Evolutionary conservation across 1,140 invertebrate genomes (phyloP).

Genomic region (Pollicipes pollicipes): DNA sequence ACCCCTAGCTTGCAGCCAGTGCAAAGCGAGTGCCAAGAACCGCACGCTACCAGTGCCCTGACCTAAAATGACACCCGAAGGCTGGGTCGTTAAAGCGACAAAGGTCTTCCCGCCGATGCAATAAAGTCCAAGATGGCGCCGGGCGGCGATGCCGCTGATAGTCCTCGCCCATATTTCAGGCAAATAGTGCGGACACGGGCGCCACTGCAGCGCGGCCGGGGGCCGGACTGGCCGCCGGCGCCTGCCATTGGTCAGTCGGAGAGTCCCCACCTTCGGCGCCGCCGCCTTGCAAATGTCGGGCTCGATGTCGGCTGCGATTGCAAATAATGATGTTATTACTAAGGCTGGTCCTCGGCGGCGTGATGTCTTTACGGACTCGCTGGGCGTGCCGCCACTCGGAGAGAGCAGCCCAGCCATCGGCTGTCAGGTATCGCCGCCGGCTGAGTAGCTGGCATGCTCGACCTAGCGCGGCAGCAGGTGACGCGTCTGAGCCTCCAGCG

Average conservation of each 20-base stretch:
- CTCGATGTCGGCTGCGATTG: not conserved
- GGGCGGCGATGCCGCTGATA: not conserved
- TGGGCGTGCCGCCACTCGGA: not conserved
- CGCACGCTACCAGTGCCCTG: too few species aligned
- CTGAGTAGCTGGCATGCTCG: too few species aligned
- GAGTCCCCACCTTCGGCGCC: too few species aligned
- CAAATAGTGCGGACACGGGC: not conserved
- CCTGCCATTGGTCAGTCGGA: not conserved
- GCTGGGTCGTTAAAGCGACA: not conserved
- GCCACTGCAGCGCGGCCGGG: not conserved
- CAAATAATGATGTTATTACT: conserved; percentile 1
- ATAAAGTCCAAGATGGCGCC: not conserved
- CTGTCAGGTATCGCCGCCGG: too few species aligned
- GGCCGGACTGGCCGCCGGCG: too few species aligned
- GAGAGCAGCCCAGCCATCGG: too few species aligned
- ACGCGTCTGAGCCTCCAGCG: too few species aligned
- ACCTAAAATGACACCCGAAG: not conserved
- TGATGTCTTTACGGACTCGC: not conserved
- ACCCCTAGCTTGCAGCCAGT: too few species aligned
- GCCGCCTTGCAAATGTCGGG: not conserved
- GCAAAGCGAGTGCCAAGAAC: too few species aligned
- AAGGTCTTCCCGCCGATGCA: not conserved
- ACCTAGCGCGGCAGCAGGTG: too few species aligned
- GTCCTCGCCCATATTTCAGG: not conserved
- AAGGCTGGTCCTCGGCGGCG: not conserved